phyloP scores from a whole-genome alignment of 2,888 invertebrate genomes.

The Sialis lutaria region DNA sequence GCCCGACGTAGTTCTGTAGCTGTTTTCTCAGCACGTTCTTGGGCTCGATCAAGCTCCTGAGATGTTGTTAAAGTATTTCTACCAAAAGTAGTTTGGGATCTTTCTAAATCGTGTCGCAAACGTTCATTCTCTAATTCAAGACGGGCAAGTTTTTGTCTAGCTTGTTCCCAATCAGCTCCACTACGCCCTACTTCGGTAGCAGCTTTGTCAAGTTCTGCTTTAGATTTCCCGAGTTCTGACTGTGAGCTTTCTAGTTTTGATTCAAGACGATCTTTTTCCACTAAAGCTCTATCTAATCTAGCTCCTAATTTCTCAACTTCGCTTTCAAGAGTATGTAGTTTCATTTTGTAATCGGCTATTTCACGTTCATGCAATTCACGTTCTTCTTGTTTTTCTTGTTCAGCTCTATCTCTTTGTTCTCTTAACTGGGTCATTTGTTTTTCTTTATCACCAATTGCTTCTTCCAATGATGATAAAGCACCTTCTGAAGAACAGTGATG shows the following conservation, averaged over 20 bases:
- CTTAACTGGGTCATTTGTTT: constrained; percentile 89
- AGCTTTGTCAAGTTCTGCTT: constrained; percentile 84
- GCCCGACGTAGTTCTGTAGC: constrained; percentile 71
- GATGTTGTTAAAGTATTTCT: constrained; percentile 65
- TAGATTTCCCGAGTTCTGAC: constrained; percentile 84
- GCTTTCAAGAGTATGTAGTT: constrained; percentile 75
- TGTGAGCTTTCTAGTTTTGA: constrained; percentile 83
- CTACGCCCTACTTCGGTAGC: constrained; percentile 78
- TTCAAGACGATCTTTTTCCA: constrained; percentile 81
- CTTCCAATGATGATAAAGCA: constrained; percentile 81
- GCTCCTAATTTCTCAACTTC: constrained; percentile 81
- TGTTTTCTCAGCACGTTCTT: constrained; percentile 73
- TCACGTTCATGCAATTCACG: constrained; percentile 84
- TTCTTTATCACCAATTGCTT: constrained; percentile 91
- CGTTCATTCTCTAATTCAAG: constrained; percentile 83
- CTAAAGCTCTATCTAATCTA: constrained; percentile 72
- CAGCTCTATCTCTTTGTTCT: constrained; percentile 88
- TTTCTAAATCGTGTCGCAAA: constrained; percentile 67
- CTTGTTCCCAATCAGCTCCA: constrained; percentile 77
- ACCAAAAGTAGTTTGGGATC: constrained; percentile 69
- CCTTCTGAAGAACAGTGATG: constrained; percentile 90
- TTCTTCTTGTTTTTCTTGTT: constrained; percentile 92
- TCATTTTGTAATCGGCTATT: constrained; percentile 89
- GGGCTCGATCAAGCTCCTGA: constrained; percentile 65
- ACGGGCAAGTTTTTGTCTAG: constrained; percentile 65